A percentile compares a stretch with the other conserved stretches of the same genome.
Conservation (phyloP, 2,113 vertebrate species). For the Podocnemis expansa region DNA sequence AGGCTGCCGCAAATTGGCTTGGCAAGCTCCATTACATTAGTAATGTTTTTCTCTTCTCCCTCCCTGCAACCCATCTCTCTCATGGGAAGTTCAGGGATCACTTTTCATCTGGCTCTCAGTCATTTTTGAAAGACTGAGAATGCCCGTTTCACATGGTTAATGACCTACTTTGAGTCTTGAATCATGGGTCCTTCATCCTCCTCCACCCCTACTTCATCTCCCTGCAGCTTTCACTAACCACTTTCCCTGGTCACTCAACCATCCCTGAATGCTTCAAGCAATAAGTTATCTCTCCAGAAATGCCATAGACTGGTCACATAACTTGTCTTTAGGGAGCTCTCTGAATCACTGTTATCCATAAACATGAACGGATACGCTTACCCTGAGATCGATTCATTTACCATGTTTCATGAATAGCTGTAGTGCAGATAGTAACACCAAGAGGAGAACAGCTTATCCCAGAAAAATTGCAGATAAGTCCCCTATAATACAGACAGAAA, state of each 20-base stretch:
- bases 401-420: conserved; percentile 11
- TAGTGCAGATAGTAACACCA: conserved; percentile 22
- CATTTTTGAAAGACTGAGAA: conserved; percentile 43
- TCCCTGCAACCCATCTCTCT: conserved; percentile 50
- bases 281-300: conserved; percentile 2
- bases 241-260: conserved; percentile 23
- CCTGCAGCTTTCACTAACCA: conserved; percentile 4
- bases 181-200: not conserved
- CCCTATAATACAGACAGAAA: conserved; percentile 13
- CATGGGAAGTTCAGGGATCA: conserved; percentile 58
- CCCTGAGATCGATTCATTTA: conserved; percentile 46
- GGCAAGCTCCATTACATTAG: conserved; percentile 54
- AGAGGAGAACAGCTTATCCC: conserved; percentile 13
- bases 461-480: conserved; percentile 5
- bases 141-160: conserved; percentile 44
- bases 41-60: conserved; percentile 66
- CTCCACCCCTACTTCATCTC: conserved; percentile 37
- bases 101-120: conserved; percentile 20
- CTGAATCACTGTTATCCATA: not conserved
- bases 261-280: not conserved
- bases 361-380: not conserved
- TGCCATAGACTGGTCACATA: not conserved
- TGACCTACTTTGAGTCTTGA: not conserved
- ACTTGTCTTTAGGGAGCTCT: not conserved
- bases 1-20: not conserved